These are phyloP conservation scores for Oligia latruncula DNA, from an alignment of 2,888 invertebrate genomes.

Conservation along the genomic window DNA sequence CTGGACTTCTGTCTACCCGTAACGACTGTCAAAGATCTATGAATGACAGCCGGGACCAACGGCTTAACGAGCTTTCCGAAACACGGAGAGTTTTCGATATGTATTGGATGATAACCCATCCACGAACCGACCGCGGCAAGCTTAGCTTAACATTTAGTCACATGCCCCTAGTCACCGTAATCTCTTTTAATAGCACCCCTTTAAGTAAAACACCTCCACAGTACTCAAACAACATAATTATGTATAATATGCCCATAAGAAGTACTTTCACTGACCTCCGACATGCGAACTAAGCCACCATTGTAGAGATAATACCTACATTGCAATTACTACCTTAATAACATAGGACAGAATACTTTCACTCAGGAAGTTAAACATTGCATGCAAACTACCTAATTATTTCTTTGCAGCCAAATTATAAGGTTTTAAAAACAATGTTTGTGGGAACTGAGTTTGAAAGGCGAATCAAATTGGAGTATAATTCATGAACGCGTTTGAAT, in stretches of 20 bases:
- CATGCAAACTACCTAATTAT: neutral
- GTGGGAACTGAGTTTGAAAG: conserved; percentile 18
- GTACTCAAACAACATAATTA: conserved; percentile 6
- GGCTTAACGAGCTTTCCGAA: no score
- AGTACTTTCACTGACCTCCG: conserved; percentile 57
- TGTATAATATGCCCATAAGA: conserved; percentile 41
- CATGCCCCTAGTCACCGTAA: neutral
- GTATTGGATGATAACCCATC: no score
- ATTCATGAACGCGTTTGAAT: neutral
- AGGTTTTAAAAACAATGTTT: conserved; percentile 15
- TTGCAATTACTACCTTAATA: conserved; percentile 44
- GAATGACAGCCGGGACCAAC: no score
- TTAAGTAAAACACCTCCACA: conserved; percentile 1
- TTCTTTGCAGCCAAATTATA: neutral
- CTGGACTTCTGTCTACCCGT: no score
- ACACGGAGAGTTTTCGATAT: no score
- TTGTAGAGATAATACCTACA: conserved; percentile 22
- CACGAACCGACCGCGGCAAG: no score
- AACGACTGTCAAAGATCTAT: no score
- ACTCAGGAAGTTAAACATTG: conserved; percentile 26
- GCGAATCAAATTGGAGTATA: conserved; percentile 11
- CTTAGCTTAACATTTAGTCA: neutral
- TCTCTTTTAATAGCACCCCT: neutral
- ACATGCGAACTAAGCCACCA: conserved; percentile 50
- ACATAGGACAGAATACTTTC: conserved; percentile 39